Conservation (phyloP, 2,888 invertebrate species). For the Xestia c-nigrum region DNA sequence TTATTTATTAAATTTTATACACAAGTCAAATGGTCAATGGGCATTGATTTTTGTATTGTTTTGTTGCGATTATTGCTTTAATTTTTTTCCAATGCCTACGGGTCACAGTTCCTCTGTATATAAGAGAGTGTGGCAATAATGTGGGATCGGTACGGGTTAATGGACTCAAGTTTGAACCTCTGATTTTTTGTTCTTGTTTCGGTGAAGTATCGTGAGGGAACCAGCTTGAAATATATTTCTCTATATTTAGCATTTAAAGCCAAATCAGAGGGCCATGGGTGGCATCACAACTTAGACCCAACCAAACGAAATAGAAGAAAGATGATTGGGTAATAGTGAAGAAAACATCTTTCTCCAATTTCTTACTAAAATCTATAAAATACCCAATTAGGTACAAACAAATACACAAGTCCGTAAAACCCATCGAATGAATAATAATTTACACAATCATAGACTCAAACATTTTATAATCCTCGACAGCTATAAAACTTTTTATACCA, state of each 20-base stretch:
- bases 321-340: too few species aligned
- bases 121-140: not conserved
- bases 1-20: not conserved
- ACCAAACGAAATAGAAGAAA: too few species aligned
- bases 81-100: not conserved
- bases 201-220: too few species aligned
- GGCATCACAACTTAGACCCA: too few species aligned
- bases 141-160: too few species aligned
- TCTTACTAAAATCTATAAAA: not conserved
- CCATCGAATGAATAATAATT: not conserved
- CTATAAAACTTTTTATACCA: slow-evolving; percentile 5
- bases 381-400: not conserved
- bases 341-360: too few species aligned
- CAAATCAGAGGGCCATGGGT: too few species aligned
- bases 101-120: not conserved
- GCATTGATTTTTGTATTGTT: not conserved
- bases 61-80: not conserved
- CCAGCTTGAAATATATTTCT: too few species aligned
- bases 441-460: not conserved
- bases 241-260: too few species aligned
- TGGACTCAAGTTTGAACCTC: too few species aligned
- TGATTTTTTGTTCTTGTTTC: too few species aligned
- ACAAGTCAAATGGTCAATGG: not conserved
- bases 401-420: not conserved
- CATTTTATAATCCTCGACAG: slow-evolving; percentile 1